Percentiles rank a stretch among this genome's conserved stretches.
Evolutionary conservation across 2,797 vertebrate genomes (phyloP).

Genomic region (Odontamblyopus rebecca): DNA sequence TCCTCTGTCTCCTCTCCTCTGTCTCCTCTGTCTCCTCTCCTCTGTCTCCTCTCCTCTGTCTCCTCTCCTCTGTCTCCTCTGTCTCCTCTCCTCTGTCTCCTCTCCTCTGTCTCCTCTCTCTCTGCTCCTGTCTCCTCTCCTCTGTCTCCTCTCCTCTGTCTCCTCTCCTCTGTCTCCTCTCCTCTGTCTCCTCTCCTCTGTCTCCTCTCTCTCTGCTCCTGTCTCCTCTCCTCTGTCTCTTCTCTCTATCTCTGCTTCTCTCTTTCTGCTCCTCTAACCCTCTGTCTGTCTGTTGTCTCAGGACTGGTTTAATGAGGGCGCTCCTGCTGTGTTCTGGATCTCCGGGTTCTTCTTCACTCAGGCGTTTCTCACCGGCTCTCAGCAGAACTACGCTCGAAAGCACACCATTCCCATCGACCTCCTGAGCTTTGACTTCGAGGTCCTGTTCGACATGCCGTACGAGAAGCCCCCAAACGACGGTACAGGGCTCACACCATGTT

Average conservation of each 20-base stretch:
- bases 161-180: no score
- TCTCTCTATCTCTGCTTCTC: no score
- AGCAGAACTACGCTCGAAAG: constrained; percentile 90
- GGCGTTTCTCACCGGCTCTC: constrained; percentile 88
- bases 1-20: no score
- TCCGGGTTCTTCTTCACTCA: constrained; percentile 95
- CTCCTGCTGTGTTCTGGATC: constrained; percentile 86
- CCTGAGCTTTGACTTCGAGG: constrained; percentile 87
- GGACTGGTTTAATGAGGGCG: constrained; percentile 85
- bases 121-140: no score
- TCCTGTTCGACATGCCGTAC: constrained; percentile 84
- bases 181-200: no score
- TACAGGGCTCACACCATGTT: constrained; percentile 40
- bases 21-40: no score
- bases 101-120: no score
- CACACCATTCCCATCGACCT: constrained; percentile 87
- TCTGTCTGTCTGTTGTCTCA: constrained; percentile 37
- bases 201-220: neutral
- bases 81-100: no score
- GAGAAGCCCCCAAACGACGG: constrained; percentile 81
- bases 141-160: no score
- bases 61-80: no score
- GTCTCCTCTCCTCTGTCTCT: neutral
- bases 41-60: no score
- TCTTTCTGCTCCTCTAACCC: neutral